phyloP scores from a whole-genome alignment of 2,888 invertebrate species.

The Oscheius onirici region DNA sequence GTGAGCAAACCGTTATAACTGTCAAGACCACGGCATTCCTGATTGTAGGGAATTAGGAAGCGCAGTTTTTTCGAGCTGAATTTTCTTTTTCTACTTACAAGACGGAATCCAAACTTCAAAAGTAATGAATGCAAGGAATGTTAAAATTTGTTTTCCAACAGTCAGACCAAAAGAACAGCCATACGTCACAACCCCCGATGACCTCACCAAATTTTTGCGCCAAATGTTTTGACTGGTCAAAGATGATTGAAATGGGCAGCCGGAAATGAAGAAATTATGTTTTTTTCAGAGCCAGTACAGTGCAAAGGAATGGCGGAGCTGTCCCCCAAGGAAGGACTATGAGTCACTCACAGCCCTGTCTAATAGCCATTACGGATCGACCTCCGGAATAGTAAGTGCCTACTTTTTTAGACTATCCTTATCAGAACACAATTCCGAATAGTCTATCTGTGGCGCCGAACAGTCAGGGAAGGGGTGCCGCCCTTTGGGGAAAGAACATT shows the following conservation, averaged over 20 bases:
- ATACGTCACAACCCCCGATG: too few species aligned
- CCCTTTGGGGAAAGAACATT: background rate
- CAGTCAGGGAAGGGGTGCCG: background rate
- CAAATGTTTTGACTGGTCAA: background rate
- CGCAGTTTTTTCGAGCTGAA: too few species aligned
- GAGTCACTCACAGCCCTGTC: slow-evolving; percentile 68
- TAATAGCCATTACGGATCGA: slow-evolving; percentile 47
- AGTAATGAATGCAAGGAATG: too few species aligned
- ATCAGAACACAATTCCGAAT: background rate
- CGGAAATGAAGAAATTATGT: background rate
- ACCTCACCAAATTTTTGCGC: background rate
- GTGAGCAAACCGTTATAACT: too few species aligned
- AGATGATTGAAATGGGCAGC: background rate
- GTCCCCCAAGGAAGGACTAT: slow-evolving; percentile 46
- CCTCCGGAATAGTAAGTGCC: slow-evolving; percentile 47
- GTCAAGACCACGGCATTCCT: too few species aligned
- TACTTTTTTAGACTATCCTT: background rate
- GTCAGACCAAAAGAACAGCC: too few species aligned
- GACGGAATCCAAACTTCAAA: too few species aligned
- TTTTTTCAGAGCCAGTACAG: slow-evolving; percentile 29
- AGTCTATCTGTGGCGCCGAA: background rate
- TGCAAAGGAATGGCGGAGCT: background rate
- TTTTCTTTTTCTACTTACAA: too few species aligned
- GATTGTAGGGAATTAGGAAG: too few species aligned
- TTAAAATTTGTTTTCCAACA: too few species aligned